Evolutionary conservation across 2,797 vertebrate genomes (phyloP), one percentile per base, ranked within the genome.

Genomic region (Sebastes paucispinis): DNA sequence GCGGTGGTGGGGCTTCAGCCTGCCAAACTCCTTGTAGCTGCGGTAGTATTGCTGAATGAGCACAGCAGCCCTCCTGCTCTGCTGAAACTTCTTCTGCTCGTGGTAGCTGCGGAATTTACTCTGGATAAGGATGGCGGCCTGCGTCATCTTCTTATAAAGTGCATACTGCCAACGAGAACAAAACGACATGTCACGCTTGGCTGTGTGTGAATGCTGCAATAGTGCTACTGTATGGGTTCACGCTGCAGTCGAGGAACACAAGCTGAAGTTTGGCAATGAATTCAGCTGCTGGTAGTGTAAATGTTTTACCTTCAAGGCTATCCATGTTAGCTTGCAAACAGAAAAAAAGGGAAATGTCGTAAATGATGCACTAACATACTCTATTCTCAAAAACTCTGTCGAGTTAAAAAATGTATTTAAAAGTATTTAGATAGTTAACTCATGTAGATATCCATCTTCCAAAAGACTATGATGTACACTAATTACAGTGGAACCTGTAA

Each of bases 81-180:
- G 98, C 96, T 98, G 98, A 90, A 99, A 99, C 93, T 96, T 98
- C 84, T 99, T 99, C 94, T 99, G 98, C 83, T 98, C 98, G 0
- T 98, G 97, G 79, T 99, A 99, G 94, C 98, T 98, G 94, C 98
- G 97, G 96, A 99, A 99, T 96, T 98, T 99, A 95, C 98, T 99
- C 98, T 99, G 98, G 97, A 99, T 99, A 83, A 99, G 97, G 96
- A 99, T 99, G 97, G 98, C 98, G 94, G 98, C 98, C 97, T 99
- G 98, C 75, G 98, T 99, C 98, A 99, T 99, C 98, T 99, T 99
- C 96, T 98, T 99, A 96, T 99, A 99, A 98, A 99, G 98, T 98
- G 98, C 98, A 95, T 99, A 99, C 98, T 99, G 95, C 73, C 83
- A 87, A 87, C 20, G 16, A 87, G 31, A 89, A 79, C 55, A 64